These are phyloP conservation scores for Sinodicranocentrus sp. DNA, from an alignment of 2,888 invertebrate genomes.

Conservation along the genomic window DNA sequence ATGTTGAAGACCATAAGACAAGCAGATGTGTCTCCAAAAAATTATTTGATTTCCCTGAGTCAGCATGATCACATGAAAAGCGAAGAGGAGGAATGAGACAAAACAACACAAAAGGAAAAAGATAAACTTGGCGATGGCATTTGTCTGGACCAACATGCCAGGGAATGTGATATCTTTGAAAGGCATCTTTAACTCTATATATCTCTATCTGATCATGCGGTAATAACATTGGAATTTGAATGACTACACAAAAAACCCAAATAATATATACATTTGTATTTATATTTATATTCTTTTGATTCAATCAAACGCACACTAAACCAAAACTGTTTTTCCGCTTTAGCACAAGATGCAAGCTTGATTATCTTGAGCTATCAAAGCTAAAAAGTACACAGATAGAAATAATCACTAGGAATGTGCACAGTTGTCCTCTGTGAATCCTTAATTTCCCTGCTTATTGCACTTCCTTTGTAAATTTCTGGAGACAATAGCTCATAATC, in stretches of 20 bases:
- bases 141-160: not conserved
- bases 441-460: not conserved
- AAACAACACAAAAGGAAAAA: slow-evolving; percentile 16
- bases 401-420: not conserved
- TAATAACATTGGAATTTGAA: slow-evolving; percentile 43
- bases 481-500: slow-evolving; percentile 76
- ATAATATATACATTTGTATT: not conserved
- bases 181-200: not conserved
- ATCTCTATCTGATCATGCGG: slow-evolving; percentile 11
- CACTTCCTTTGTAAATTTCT: slow-evolving; percentile 10
- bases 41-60: slow-evolving; percentile 38
- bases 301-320: not conserved
- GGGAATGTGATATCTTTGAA: not conserved
- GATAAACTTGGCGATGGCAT: not conserved
- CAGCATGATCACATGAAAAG: slow-evolving; percentile 56
- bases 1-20: not conserved
- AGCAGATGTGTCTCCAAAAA: slow-evolving; percentile 51
- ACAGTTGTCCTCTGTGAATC: not conserved
- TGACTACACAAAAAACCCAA: slow-evolving; percentile 39
- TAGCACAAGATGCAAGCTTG: not conserved
- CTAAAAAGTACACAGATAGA: not conserved
- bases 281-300: not conserved
- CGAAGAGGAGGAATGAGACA: slow-evolving; percentile 12
- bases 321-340: no score
- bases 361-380: not conserved